Evolutionary conservation across 1,140 invertebrate genomes (phyloP).

Genomic region (Brachionus rotundiformis): DNA sequence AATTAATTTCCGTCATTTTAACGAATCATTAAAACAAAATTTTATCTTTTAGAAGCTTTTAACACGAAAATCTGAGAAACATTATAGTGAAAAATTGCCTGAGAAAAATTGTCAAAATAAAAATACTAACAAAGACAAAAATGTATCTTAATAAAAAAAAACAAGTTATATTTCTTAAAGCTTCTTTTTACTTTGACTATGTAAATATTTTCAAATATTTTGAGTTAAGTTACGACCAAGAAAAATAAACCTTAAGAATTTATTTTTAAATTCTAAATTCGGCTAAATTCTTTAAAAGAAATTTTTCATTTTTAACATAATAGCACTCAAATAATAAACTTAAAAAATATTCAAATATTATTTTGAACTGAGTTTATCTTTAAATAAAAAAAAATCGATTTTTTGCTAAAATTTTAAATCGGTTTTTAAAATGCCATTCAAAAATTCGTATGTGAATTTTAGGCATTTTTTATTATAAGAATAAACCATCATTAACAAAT

Average conservation of each 20-base stretch:
- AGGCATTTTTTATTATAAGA: too few relatives aligned
- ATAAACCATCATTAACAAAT: background rate
- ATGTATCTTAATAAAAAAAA: background rate
- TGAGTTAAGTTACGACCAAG: background rate
- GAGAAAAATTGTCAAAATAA: too few relatives aligned
- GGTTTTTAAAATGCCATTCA: background rate
- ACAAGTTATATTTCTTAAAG: background rate
- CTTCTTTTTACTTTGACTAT: conserved; percentile 3
- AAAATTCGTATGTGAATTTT: background rate
- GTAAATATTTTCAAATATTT: background rate
- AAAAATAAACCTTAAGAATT: background rate
- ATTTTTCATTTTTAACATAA: conserved; percentile 2
- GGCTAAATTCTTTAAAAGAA: background rate
- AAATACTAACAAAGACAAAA: background rate
- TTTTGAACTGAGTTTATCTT: background rate
- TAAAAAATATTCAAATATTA: background rate
- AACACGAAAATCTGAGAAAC: too few relatives aligned
- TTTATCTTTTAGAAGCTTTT: too few relatives aligned
- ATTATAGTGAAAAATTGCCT: too few relatives aligned
- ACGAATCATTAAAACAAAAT: too few relatives aligned
- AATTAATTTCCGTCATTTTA: too few relatives aligned
- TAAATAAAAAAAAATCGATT: background rate
- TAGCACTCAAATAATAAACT: background rate
- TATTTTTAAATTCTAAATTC: background rate
- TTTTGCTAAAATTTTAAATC: background rate